A percentile compares a stretch with the other conserved stretches of the same genome.
phyloP scores from a whole-genome alignment of 2,113 vertebrate genomes.

The Colius striatus region DNA sequence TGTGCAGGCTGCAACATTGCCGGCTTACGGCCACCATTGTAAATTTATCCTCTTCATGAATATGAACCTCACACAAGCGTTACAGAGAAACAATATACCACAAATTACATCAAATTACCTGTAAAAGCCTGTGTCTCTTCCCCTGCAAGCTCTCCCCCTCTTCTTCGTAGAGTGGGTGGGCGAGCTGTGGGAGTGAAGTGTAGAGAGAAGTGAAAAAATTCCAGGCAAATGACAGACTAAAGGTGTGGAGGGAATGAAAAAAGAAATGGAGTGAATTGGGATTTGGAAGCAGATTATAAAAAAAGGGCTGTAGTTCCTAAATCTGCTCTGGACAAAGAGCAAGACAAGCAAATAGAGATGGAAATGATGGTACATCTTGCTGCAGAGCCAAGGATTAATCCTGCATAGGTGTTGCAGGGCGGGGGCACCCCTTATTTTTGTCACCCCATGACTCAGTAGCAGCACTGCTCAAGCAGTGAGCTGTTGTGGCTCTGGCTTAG shows the following conservation, averaged over 20 bases:
- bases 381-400: background rate
- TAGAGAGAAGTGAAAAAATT: conserved; percentile 26
- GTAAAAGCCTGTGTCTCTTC: conserved; percentile 64
- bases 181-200: conserved; percentile 54
- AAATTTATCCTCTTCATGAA: conserved; percentile 26
- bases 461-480: background rate
- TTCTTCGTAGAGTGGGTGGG: conserved; percentile 42
- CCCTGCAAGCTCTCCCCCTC: conserved; percentile 30
- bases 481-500: background rate
- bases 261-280: background rate
- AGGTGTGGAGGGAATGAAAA: conserved; percentile 20
- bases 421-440: background rate
- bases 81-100: conserved; percentile 30
- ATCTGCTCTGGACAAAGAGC: background rate
- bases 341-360: rapidly evolving
- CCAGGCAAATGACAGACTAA: conserved; percentile 40
- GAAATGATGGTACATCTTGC: background rate
- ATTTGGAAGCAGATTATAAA: background rate
- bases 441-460: background rate
- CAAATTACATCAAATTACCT: conserved; percentile 70
- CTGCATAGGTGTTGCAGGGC: background rate
- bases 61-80: background rate
- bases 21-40: background rate
- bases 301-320: background rate
- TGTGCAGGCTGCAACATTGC: background rate